Evolutionary conservation across 2,888 invertebrate genomes (phyloP).

Genomic region (Eupithecia exiguata): DNA sequence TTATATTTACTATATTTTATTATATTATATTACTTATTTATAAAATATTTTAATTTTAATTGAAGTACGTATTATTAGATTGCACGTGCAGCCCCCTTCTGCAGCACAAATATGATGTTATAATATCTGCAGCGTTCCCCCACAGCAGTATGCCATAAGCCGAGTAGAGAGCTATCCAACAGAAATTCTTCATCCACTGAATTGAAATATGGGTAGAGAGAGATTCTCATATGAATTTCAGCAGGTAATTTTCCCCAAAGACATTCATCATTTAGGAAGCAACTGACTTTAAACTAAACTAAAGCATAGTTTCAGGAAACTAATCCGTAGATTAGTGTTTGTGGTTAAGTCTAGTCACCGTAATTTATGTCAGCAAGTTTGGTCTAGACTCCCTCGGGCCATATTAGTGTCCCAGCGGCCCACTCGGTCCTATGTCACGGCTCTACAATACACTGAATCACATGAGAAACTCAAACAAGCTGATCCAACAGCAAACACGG

Average conservation of each 20-base stretch:
- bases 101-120: no score
- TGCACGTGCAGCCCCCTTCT: no score
- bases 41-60: no score
- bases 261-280: neutral
- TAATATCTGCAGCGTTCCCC: no score
- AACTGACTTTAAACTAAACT: neutral
- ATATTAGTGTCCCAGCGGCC: conserved; percentile 29
- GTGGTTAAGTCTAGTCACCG: conserved; percentile 4
- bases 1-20: no score
- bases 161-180: neutral
- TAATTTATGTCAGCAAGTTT: conserved; percentile 15
- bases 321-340: neutral
- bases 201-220: neutral
- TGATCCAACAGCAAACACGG: conserved; percentile 71
- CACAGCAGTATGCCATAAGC: no score
- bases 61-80: no score
- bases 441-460: conserved; percentile 51
- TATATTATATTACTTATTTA: no score
- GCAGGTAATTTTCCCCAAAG: neutral
- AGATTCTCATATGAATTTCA: neutral
- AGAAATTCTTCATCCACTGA: neutral
- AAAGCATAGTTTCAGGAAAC: conserved; percentile 2
- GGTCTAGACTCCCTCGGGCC: conserved; percentile 21
- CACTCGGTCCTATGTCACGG: conserved; percentile 27
- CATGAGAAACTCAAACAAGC: conserved; percentile 76